Evolutionary conservation across 2,797 vertebrate genomes (phyloP).

Genomic region (Kryptolebias ocellatus): DNA sequence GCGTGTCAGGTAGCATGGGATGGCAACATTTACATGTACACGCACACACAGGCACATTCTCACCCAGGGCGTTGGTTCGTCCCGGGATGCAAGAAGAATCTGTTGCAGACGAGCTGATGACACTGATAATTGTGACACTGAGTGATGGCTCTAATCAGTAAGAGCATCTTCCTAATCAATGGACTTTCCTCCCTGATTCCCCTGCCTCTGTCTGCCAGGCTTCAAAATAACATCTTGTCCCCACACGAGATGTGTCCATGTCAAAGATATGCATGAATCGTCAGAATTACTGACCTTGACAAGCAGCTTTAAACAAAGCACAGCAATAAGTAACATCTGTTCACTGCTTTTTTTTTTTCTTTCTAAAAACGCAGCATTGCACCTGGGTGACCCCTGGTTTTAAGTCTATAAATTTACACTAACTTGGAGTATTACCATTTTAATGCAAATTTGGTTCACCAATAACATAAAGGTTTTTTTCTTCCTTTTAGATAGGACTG

Average conservation of each 20-base stretch:
- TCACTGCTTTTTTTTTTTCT: constrained; percentile 25
- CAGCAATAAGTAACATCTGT: constrained; percentile 43
- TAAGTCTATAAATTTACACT: not conserved
- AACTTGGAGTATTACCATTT: not conserved
- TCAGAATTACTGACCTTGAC: constrained; percentile 75
- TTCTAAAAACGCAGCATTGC: constrained; percentile 18
- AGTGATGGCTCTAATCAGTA: constrained; percentile 86
- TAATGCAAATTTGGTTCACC: not conserved
- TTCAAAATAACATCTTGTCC: constrained; percentile 65
- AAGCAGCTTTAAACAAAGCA: constrained; percentile 52
- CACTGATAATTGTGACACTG: constrained; percentile 86
- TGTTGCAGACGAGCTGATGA: constrained; percentile 78
- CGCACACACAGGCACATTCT: constrained; percentile 23
- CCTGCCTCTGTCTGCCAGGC: constrained; percentile 43
- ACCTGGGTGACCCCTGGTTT: not conserved
- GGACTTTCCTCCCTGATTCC: constrained; percentile 60
- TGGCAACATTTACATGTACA: constrained; percentile 35
- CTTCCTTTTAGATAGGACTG: too few relatives aligned
- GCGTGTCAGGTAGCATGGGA: constrained; percentile 57
- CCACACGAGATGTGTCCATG: constrained; percentile 59
- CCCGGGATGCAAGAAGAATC: constrained; percentile 72
- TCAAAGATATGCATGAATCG: constrained; percentile 57
- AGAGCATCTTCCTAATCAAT: constrained; percentile 84
- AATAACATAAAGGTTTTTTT: too few relatives aligned
- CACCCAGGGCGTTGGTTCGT: constrained; percentile 56